Conservation (phyloP, 2,113 vertebrate genomes). For the Grammomys dolichurus region DNA sequence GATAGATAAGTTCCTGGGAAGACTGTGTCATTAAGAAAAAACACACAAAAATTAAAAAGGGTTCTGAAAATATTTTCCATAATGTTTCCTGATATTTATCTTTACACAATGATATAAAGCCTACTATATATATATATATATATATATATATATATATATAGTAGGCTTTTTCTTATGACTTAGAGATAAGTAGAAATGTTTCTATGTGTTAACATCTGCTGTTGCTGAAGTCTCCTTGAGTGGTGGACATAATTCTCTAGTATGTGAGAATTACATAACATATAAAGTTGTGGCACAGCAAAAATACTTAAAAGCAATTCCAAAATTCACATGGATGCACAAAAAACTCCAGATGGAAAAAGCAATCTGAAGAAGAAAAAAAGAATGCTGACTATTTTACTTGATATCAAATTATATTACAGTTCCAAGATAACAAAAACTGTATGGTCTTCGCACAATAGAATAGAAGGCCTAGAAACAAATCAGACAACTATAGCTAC, state of each 20-base stretch:
- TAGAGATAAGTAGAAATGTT: slow-evolving; percentile 87
- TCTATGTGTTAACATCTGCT: slow-evolving; percentile 86
- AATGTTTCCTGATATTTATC: not conserved
- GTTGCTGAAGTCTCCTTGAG: slow-evolving; percentile 88
- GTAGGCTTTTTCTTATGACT: slow-evolving; percentile 86
- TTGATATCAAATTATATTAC: not conserved
- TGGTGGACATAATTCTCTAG: slow-evolving; percentile 83
- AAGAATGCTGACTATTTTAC: not conserved
- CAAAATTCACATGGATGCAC: not conserved
- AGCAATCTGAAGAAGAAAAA: not conserved
- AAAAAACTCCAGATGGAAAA: not conserved
- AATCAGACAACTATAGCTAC: not conserved
- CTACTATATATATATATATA: too few species aligned
- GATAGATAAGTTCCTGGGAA: slow-evolving; percentile 1
- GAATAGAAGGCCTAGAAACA: not conserved
- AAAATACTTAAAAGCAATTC: not conserved
- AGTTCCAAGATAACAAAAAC: not conserved
- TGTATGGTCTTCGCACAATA: not conserved
- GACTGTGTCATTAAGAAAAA: slow-evolving; percentile 1
- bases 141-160: not conserved
- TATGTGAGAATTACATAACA: slow-evolving; percentile 63
- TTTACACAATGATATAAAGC: not conserved
- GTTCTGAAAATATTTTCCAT: not conserved
- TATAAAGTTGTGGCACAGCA: not conserved
- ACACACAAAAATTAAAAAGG: not conserved